Conservation (phyloP, 2,113 vertebrate genomes). For the Oreochromis tanganicae region DNA sequence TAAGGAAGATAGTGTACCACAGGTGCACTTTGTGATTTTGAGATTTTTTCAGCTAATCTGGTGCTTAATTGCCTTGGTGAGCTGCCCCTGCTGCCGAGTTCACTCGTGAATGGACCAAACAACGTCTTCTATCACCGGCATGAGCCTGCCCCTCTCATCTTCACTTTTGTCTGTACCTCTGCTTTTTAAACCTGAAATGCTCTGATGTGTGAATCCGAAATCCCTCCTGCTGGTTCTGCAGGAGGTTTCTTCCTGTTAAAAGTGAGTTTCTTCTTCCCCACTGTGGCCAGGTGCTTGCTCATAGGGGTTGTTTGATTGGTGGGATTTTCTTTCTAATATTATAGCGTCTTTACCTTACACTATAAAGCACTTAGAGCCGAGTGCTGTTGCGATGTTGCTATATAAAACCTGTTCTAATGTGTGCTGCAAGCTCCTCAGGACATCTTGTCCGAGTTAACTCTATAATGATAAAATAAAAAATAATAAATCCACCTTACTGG, state of each 20-base stretch:
- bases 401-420: background rate
- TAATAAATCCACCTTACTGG: background rate
- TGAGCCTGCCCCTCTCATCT: background rate
- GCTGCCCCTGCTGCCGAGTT: background rate
- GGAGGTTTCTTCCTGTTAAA: background rate
- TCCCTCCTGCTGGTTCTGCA: background rate
- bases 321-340: background rate
- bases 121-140: background rate
- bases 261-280: background rate
- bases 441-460: background rate
- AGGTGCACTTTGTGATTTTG: background rate
- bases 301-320: background rate
- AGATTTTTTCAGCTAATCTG: background rate
- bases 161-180: background rate
- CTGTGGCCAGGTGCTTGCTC: background rate
- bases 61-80: background rate
- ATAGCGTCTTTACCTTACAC: background rate
- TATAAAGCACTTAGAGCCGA: background rate
- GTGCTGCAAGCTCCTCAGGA: background rate
- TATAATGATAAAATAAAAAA: background rate
- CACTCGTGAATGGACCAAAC: background rate
- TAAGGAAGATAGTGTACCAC: background rate
- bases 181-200: background rate
- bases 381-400: background rate
- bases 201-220: background rate